Conservation (phyloP, 2,888 invertebrate species). For the Nipponacmea schrenckii region DNA sequence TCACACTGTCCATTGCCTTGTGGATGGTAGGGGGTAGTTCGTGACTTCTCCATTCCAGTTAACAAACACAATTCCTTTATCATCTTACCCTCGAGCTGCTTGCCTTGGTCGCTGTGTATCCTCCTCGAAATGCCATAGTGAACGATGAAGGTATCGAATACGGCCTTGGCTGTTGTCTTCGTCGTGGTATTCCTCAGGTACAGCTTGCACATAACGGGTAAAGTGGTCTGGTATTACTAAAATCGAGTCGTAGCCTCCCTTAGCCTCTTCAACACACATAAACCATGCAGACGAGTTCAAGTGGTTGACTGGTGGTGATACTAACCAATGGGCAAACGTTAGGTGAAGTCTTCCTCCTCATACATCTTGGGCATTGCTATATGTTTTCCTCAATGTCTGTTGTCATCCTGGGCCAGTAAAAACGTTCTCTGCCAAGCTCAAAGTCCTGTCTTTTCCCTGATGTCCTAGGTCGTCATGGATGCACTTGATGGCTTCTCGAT, state of each 20-base stretch:
- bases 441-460: constrained; percentile 26
- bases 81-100: background rate
- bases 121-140: background rate
- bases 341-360: constrained; percentile 15
- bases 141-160: background rate
- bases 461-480: constrained; percentile 36
- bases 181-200: constrained; percentile 25
- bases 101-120: constrained; percentile 1
- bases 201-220: constrained; percentile 26
- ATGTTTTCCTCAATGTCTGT: constrained; percentile 24
- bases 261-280: constrained; percentile 26
- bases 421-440: constrained; percentile 28
- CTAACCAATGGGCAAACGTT: constrained; percentile 19
- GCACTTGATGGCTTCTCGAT: constrained; percentile 7
- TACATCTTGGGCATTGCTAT: constrained; percentile 19
- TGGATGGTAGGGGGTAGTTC: no score
- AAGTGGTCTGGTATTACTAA: constrained; percentile 29
- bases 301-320: constrained; percentile 26
- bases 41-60: no score
- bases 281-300: constrained; percentile 31
- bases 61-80: background rate
- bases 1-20: no score
- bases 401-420: constrained; percentile 35
- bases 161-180: constrained; percentile 1
- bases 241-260: constrained; percentile 30